phyloP scores from a whole-genome alignment of 2,888 invertebrate genomes.

The Dicranocentrus wangi region DNA sequence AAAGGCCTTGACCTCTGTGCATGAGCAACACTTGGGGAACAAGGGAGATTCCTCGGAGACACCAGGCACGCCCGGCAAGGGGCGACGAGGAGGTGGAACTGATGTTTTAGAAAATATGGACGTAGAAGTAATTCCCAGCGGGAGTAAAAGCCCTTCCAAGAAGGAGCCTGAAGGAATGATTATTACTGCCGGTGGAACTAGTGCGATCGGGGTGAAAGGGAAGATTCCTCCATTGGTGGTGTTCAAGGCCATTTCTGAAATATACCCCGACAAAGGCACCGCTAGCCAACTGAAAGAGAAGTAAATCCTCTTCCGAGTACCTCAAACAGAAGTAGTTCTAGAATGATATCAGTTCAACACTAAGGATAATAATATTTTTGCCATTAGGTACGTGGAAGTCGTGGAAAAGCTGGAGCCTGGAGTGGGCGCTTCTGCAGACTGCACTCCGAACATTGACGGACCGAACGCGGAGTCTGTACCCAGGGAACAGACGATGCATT shows the following conservation, averaged over 20 bases:
- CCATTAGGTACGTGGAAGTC: constrained; percentile 86
- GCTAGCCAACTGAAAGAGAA: constrained; percentile 91
- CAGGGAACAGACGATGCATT: constrained; percentile 96
- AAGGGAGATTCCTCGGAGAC: too few species aligned
- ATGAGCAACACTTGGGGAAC: constrained; percentile 80
- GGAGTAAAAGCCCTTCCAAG: constrained; percentile 20
- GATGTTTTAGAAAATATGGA: constrained; percentile 45
- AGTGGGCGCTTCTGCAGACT: constrained; percentile 86
- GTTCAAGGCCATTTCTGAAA: constrained; percentile 90
- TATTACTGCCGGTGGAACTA: constrained; percentile 66
- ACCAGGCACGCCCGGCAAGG: too few species aligned
- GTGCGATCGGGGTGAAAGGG: constrained; percentile 61
- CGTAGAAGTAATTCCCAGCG: constrained; percentile 46
- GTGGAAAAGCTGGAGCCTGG: constrained; percentile 90
- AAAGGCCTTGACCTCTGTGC: constrained; percentile 89
- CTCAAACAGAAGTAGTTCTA: neutral
- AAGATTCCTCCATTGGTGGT: constrained; percentile 81
- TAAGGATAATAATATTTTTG: too few species aligned
- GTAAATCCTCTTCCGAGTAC: constrained; percentile 76
- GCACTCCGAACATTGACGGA: constrained; percentile 97
- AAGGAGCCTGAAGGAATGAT: constrained; percentile 70
- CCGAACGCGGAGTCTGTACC: constrained; percentile 92
- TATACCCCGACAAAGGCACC: constrained; percentile 94
- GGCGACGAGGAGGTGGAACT: neutral
- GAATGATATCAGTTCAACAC: neutral